Evolutionary conservation across 37 sponge, comb jelly and placozoan genomes (phyloP), one percentile per base, ranked within the genome.

Genomic region (Beroe ovata): DNA sequence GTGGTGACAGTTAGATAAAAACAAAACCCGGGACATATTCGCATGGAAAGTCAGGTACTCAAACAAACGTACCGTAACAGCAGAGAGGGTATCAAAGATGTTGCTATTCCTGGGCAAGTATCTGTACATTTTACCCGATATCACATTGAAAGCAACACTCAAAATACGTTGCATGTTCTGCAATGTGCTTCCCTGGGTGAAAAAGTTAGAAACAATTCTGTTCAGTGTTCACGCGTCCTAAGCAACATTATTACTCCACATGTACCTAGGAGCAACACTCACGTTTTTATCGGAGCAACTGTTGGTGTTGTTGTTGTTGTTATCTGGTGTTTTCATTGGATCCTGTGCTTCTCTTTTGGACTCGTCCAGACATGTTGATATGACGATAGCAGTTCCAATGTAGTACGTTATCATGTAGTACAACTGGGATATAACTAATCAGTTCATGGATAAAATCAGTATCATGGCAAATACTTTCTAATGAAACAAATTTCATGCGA

Each of bases 11-110:
- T n/a, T n/a, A n/a, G n/a, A n/a, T n/a, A n/a, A n/a, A n/a, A n/a
- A n/a, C n/a, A n/a, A n/a, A n/a, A n/a, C n/a, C n/a, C n/a, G n/a
- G n/a, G n/a, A n/a, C n/a, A n/a, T n/a, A n/a, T n/a, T n/a, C n/a
- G n/a, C n/a, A n/a, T n/a, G n/a, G n/a, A n/a, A n/a, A n/a, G n/a
- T n/a, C n/a, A n/a, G n/a, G n/a, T n/a, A n/a, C n/a, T n/a, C n/a
- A n/a, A n/a, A n/a, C n/a, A n/a, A 47, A 77, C 54, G 21, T 77
- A 77, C 84, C 1, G 84, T 77, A n/a, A 77, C 54, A 77, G 84
- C 42, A n/a, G 84, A 39, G 11, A 77, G 84, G 38, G 84, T 77
- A 36, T 77, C 84, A 29, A 77, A 77, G 39, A 77, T 77, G 84
- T 77, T 77, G 54, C 84, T 77, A 54, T 77, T 77, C 4, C 84